phyloP scores from a whole-genome alignment of 2,113 vertebrate genomes.

The Brachirus orientalis region DNA sequence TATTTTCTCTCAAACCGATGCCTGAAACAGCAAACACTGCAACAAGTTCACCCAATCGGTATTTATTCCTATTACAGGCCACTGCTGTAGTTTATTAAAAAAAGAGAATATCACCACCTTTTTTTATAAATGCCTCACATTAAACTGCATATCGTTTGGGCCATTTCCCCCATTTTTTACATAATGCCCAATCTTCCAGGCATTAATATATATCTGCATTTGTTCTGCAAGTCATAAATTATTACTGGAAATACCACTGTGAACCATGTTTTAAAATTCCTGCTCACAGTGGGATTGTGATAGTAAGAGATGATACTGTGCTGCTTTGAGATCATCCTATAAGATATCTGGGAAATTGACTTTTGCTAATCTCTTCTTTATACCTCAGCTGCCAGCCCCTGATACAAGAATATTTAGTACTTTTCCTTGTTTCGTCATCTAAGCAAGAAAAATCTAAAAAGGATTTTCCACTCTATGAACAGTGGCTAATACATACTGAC shows the following conservation, averaged over 20 bases:
- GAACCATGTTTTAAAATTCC: slow-evolving; percentile 55
- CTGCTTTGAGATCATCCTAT: slow-evolving; percentile 11
- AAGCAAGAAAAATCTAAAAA: neutral
- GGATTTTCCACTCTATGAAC: too few species aligned
- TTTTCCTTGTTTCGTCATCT: slow-evolving; percentile 3
- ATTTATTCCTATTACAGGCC: slow-evolving; percentile 21
- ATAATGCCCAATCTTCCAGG: slow-evolving; percentile 1
- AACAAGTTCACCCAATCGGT: slow-evolving; percentile 8
- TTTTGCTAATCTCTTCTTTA: slow-evolving; percentile 1
- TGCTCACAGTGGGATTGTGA: slow-evolving; percentile 13
- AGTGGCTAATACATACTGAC: too few species aligned
- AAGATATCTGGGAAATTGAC: slow-evolving; percentile 28
- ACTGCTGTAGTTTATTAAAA: neutral
- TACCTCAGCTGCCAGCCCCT: neutral
- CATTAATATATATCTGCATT: slow-evolving; percentile 8
- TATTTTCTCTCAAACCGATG: slow-evolving; percentile 1
- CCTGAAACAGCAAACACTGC: slow-evolving; percentile 11
- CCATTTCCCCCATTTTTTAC: neutral
- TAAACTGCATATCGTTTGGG: neutral
- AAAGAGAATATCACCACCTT: neutral
- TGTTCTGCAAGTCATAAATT: slow-evolving; percentile 14
- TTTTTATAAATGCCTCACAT: neutral
- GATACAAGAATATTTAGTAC: neutral
- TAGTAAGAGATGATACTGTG: slow-evolving; percentile 28
- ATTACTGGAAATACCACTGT: slow-evolving; percentile 6